Evolutionary conservation across 2,888 invertebrate species (phyloP).

Genomic region (Argynnis bischoffii): DNA sequence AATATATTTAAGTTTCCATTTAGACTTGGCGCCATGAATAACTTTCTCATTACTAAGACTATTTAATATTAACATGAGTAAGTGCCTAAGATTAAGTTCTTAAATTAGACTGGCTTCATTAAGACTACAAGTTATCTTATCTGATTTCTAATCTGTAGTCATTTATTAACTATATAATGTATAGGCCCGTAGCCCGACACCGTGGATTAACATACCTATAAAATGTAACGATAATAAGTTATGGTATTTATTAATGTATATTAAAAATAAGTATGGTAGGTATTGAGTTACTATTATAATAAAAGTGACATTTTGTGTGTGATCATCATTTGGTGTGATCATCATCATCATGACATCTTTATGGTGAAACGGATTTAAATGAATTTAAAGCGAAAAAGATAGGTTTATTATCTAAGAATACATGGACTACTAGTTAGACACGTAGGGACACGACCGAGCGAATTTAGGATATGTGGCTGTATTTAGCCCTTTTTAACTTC

Average conservation of each 20-base stretch:
- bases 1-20: neutral
- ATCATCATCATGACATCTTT: too few species aligned
- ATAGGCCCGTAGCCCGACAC: neutral
- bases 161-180: neutral
- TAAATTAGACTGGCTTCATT: neutral
- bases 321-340: too few species aligned
- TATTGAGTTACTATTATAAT: too few species aligned
- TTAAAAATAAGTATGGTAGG: neutral
- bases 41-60: slow-evolving; percentile 4
- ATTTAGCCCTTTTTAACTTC: too few species aligned
- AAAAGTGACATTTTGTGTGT: too few species aligned
- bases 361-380: too few species aligned
- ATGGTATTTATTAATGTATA: neutral
- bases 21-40: slow-evolving; percentile 10
- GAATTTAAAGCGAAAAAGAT: too few species aligned
- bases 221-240: neutral
- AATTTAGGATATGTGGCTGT: too few species aligned
- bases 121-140: neutral
- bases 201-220: too few species aligned
- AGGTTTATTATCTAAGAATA: too few species aligned
- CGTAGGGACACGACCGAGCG: too few species aligned
- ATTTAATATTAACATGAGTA: slow-evolving; percentile 7
- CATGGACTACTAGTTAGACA: too few species aligned
- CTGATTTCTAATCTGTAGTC: slow-evolving; percentile 3
- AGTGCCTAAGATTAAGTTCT: neutral